These are phyloP conservation scores for Lasioglossum morio DNA, from an alignment of 2,888 invertebrate species.

Conservation along the genomic window DNA sequence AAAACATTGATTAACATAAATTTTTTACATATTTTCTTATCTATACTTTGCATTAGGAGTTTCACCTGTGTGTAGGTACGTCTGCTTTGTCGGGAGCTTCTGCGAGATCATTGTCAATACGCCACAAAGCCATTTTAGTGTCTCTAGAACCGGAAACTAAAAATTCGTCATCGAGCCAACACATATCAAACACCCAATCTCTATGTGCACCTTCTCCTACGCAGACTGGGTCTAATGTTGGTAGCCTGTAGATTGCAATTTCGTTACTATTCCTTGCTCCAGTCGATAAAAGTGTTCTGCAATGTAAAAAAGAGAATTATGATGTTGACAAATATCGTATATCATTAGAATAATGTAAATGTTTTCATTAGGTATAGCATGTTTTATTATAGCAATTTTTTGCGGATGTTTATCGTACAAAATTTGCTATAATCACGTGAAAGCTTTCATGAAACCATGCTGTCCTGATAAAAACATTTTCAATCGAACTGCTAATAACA, in stretches of 20 bases:
- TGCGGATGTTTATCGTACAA: no score
- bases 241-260: slow-evolving; percentile 94
- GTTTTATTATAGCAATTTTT: no score
- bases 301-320: slow-evolving; percentile 43
- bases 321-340: not conserved
- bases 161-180: slow-evolving; percentile 98
- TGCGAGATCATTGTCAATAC: slow-evolving; percentile 87
- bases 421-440: no score
- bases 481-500: no score
- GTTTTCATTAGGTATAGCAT: no score
- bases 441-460: no score
- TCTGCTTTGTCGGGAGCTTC: slow-evolving; percentile 85
- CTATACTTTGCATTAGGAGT: slow-evolving; percentile 8
- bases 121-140: slow-evolving; percentile 96
- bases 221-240: slow-evolving; percentile 97
- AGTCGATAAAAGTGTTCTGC: slow-evolving; percentile 93
- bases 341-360: not conserved
- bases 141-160: slow-evolving; percentile 97
- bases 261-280: slow-evolving; percentile 97
- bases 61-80: slow-evolving; percentile 85
- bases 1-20: slow-evolving; percentile 16
- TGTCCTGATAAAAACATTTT: no score
- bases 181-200: slow-evolving; percentile 97
- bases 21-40: not conserved
- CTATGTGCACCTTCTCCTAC: slow-evolving; percentile 96